phyloP scores from a whole-genome alignment of 1,140 invertebrate species.

The Neotoxoptera formosana region DNA sequence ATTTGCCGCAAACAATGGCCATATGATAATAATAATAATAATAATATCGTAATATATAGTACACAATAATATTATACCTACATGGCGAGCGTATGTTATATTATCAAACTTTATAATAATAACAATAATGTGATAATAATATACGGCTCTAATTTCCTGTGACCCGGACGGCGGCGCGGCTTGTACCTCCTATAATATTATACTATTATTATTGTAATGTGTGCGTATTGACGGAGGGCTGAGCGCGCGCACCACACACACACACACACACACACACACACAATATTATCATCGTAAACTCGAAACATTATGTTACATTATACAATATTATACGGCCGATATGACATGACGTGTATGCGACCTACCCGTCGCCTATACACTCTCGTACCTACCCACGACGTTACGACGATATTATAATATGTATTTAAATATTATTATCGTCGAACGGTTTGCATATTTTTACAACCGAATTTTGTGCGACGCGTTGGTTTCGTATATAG shows the following conservation, averaged over 20 bases:
- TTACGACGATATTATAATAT: not conserved
- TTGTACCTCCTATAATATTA: not conserved
- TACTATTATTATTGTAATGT: not conserved
- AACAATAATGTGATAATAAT: conserved; percentile 18
- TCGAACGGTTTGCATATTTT: not conserved
- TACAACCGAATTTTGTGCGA: not conserved
- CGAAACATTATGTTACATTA: not conserved
- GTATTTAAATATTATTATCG: not conserved
- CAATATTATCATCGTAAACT: too few species aligned
- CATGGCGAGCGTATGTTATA: not conserved
- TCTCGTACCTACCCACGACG: not conserved
- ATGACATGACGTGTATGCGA: too few species aligned
- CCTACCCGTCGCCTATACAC: too few species aligned
- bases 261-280: too few species aligned
- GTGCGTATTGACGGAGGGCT: not conserved
- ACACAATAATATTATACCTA: too few species aligned
- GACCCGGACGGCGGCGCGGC: not conserved
- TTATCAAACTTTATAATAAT: not conserved
- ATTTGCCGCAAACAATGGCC: conserved; percentile 17
- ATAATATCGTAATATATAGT: not conserved
- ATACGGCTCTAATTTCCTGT: conserved; percentile 13
- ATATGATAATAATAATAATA: not conserved
- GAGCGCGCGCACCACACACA: too few species aligned
- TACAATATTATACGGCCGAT: too few species aligned
- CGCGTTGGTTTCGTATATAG: too few species aligned